Evolutionary conservation across 2,888 invertebrate species (phyloP).

Genomic region (Aphodius granarius): DNA sequence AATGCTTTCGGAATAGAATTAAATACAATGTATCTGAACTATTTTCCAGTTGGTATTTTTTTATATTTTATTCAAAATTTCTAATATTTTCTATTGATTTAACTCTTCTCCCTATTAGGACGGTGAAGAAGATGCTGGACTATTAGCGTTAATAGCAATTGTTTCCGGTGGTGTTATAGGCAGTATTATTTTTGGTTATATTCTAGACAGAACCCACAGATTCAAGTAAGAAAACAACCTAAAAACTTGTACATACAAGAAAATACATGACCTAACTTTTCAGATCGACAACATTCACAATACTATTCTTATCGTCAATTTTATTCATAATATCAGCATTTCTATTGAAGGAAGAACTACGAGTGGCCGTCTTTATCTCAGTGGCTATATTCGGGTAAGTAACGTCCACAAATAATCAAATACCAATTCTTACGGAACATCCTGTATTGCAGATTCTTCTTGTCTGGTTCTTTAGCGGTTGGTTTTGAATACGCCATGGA

Average conservation of each 20-base stretch:
- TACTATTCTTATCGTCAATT: constrained; percentile 18
- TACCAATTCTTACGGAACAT: not conserved
- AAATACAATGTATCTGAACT: constrained; percentile 58
- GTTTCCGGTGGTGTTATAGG: constrained; percentile 84
- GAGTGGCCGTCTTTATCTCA: constrained; percentile 35
- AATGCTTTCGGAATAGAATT: constrained; percentile 64
- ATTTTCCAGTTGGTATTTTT: constrained; percentile 59
- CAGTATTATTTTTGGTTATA: constrained; percentile 82
- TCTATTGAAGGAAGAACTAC: constrained; percentile 14
- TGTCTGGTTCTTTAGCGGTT: constrained; percentile 94
- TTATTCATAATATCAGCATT: constrained; percentile 18
- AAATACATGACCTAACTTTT: constrained; percentile 5
- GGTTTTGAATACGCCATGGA: constrained; percentile 97
- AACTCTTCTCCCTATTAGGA: constrained; percentile 56
- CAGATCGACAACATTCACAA: constrained; percentile 22
- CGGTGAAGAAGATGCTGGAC: constrained; percentile 76
- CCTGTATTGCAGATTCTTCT: constrained; percentile 77
- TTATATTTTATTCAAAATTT: not conserved
- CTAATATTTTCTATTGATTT: not conserved
- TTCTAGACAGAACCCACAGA: constrained; percentile 87
- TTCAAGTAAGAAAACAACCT: constrained; percentile 75
- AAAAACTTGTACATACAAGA: not conserved
- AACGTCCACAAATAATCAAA: not conserved
- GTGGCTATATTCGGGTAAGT: no score
- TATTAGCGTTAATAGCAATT: constrained; percentile 84